Base-by-base conservation (phyloP, 2,888 invertebrate species). In the Adelognathus sp. region DNA sequence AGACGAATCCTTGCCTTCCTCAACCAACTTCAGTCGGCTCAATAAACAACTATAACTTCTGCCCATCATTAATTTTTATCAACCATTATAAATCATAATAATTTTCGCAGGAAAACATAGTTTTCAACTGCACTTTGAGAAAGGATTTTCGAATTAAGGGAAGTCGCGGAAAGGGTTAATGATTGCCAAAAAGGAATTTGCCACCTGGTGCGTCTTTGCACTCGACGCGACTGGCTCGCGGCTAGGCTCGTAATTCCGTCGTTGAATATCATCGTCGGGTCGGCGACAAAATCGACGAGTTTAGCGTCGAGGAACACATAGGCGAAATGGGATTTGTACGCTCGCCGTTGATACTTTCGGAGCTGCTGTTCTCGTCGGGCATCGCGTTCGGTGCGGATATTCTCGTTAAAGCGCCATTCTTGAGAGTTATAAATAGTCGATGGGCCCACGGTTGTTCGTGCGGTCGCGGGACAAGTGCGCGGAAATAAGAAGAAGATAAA, bases 391-490 rank as follows among this genome's bases (percentile, higher is more conserved):
- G 66, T 82, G 83, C 78, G 81, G 18, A 50, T 50, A 85, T 86
- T 86, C 83, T 83, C 79, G 76, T 82, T 83, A 76, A 81, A 83
- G 82, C 80, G 82, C 86, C 88, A 88, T 88, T 89, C 88, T 87
- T 87, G 86, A 86, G n/a, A n/a, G 86, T 87, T 88, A 88, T 86
- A 89, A 89, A 89, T 89, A 88, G 72, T 21, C 27, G 5, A 41
- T 16, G 41, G 31, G 60, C 33, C 27, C 33, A 56, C 18, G 58
- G 31, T 46, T 21, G 27, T 33, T 41, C 16, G 66, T 7, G 46
- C 36, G 39, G 24, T 21, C 31, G 33, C 52, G 33, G 33, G 29
- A 64, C 60, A 69, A 54, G 16, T 5, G 63, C 7, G n/a, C 14
- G 52, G 21, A 14, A 29, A 33, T 58, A 66, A 33, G 39, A 18